Evolutionary conservation across 92 coral and sea anemone species (phyloP).

Genomic region (Zoanthus gigantus): DNA sequence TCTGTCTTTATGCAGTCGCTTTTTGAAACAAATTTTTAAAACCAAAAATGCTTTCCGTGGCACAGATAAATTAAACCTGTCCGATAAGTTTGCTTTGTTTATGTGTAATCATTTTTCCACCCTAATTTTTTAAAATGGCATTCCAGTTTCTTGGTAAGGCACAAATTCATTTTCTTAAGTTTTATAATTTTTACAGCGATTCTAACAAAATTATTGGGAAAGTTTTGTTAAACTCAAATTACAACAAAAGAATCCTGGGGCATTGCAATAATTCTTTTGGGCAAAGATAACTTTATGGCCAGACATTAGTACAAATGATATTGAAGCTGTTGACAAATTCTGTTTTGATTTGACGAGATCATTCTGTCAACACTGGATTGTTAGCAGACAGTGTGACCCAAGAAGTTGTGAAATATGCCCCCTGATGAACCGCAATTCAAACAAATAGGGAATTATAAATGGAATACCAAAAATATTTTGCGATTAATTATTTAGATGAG

Average conservation of each 20-base stretch:
- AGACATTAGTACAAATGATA: neutral
- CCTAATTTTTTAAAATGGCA: neutral
- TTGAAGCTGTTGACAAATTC: conserved; percentile 32
- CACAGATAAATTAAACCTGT: neutral
- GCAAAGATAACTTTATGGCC: neutral
- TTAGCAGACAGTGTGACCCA: conserved; percentile 10
- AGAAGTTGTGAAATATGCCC: conserved; percentile 32
- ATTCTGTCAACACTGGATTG: conserved; percentile 16
- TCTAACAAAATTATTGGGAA: neutral
- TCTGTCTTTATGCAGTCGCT: too few relatives aligned
- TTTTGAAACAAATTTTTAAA: too few relatives aligned
- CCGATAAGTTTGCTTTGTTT: neutral
- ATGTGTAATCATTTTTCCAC: neutral
- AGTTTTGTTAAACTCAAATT: neutral
- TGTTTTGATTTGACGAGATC: conserved; percentile 26
- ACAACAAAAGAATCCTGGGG: neutral
- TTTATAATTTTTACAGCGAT: neutral
- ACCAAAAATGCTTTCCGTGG: too few relatives aligned
- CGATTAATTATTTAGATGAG: neutral
- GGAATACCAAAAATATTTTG: conserved; percentile 18
- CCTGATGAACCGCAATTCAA: conserved; percentile 8
- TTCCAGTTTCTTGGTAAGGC: neutral
- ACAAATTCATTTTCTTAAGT: neutral
- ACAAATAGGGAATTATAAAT: conserved; percentile 3
- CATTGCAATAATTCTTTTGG: neutral